Evolutionary conservation across 2,797 vertebrate species (phyloP), one percentile per base, ranked within the genome.

Genomic region (Iguana delicatissima): DNA sequence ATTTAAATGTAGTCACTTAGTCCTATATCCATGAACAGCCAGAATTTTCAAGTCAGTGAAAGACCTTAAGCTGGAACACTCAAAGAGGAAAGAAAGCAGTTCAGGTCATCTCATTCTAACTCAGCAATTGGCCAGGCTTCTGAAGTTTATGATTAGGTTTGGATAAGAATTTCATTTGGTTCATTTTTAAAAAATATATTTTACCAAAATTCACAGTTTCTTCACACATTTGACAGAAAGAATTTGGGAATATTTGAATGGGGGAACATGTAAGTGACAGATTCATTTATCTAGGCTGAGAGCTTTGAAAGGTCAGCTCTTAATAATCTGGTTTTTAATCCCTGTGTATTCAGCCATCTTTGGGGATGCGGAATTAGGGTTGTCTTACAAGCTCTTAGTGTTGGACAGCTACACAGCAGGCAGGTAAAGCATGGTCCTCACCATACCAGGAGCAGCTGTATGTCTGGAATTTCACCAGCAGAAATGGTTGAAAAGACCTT

Each of bases 1-100:
- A 73, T 84, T 89, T 84, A 84, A 89, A 67, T 52, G 29, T 35
- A 77, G 74, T 77, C 88, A 77, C 72, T 77, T 50, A 77, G 79
- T 74, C n/a, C 55, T 76, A 50, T 76, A 89, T 74, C 82, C 87
- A 59, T 22, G 29, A 89, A 67, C 81, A 62, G 69, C 16, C 55
- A 79, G 50, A 57, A 74, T 38, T 77, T 18, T 50, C 42, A 64
- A n/a, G 35, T 10, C 64, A 26, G 5, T 29, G 8, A 42, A 57
- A 57, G 69, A 72, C 6, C 1, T 24, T 26, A 4, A 38, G 32
- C n/a, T 72, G 35, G 24, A 22, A 52, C 50, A 72, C 50, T 38
- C 16, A 16, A 32, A 76, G 57, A 77, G 20, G 38, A 77, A 77
- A 64, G 12, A 57, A 76, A 77, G 13, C 3, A 29, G 22, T 2